phyloP scores from a whole-genome alignment of 1,140 invertebrate genomes.

The Papilio polytes region DNA sequence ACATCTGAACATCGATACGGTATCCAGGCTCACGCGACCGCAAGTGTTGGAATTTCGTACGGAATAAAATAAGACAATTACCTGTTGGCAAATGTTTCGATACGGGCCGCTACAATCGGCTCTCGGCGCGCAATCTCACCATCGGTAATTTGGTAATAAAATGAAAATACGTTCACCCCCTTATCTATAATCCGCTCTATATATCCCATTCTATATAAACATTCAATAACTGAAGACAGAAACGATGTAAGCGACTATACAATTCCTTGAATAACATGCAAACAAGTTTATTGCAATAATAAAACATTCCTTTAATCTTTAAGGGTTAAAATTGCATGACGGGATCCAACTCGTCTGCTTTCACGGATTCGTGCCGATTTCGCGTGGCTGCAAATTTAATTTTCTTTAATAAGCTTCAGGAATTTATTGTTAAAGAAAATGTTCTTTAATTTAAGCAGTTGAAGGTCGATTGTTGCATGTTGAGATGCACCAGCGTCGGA shows the following conservation, averaged over 20 bases:
- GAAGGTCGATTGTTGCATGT: slow-evolving; percentile 51
- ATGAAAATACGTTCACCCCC: slow-evolving; percentile 79
- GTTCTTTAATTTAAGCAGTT: slow-evolving; percentile 49
- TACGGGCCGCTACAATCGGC: slow-evolving; percentile 70
- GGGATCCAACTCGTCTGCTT: slow-evolving; percentile 56
- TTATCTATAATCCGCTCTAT: slow-evolving; percentile 81
- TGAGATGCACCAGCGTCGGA: slow-evolving; percentile 57
- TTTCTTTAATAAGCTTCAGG: slow-evolving; percentile 80
- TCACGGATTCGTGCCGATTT: slow-evolving; percentile 77
- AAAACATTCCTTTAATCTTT: slow-evolving; percentile 50
- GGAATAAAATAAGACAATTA: slow-evolving; percentile 78
- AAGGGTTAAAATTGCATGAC: slow-evolving; percentile 63
- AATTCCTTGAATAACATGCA: slow-evolving; percentile 50
- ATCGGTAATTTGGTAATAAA: slow-evolving; percentile 84
- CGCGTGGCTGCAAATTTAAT: slow-evolving; percentile 82
- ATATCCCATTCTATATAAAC: slow-evolving; percentile 79
- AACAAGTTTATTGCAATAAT: slow-evolving; percentile 42
- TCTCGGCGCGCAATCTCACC: slow-evolving; percentile 69
- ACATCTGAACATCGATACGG: slow-evolving; percentile 42
- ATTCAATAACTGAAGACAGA: slow-evolving; percentile 44
- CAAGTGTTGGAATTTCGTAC: slow-evolving; percentile 71
- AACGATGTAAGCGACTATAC: slow-evolving; percentile 58
- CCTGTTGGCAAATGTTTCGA: slow-evolving; percentile 79
- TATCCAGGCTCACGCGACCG: slow-evolving; percentile 42
- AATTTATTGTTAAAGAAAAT: slow-evolving; percentile 43